phyloP scores from a whole-genome alignment of 2,888 invertebrate genomes.

The Mechanitis messenoides region DNA sequence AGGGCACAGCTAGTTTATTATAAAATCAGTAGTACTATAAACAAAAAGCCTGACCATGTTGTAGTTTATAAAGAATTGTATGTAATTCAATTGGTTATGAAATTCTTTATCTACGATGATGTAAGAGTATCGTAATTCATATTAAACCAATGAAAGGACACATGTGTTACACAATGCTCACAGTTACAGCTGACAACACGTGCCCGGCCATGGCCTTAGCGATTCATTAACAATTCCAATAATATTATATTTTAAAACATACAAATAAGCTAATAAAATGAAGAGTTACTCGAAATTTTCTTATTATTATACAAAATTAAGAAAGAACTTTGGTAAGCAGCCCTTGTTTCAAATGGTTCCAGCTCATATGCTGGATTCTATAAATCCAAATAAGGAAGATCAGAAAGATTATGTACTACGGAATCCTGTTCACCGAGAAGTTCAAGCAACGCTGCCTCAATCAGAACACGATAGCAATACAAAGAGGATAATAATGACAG shows the following conservation, averaged over 20 bases:
- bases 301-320: constrained; percentile 67
- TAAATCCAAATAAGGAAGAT: constrained; percentile 51
- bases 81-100: neutral
- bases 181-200: constrained; percentile 28
- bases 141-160: constrained; percentile 45
- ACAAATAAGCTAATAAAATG: constrained; percentile 34
- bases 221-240: constrained; percentile 38
- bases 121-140: constrained; percentile 3
- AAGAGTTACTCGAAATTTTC: constrained; percentile 48
- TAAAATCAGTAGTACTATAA: too few relatives aligned
- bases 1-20: too few relatives aligned
- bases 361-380: constrained; percentile 61
- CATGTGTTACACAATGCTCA: constrained; percentile 52
- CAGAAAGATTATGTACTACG: constrained; percentile 66
- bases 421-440: constrained; percentile 70
- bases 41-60: too few relatives aligned
- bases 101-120: neutral
- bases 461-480: constrained; percentile 79
- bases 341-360: constrained; percentile 64
- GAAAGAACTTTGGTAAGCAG: constrained; percentile 70
- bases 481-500: constrained; percentile 71
- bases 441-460: constrained; percentile 65
- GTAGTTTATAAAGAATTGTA: neutral
- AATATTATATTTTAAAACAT: constrained; percentile 10
- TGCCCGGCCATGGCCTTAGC: constrained; percentile 46